Conservation (phyloP, 2,888 invertebrate species). For the Megastigmus dorsalis region DNA sequence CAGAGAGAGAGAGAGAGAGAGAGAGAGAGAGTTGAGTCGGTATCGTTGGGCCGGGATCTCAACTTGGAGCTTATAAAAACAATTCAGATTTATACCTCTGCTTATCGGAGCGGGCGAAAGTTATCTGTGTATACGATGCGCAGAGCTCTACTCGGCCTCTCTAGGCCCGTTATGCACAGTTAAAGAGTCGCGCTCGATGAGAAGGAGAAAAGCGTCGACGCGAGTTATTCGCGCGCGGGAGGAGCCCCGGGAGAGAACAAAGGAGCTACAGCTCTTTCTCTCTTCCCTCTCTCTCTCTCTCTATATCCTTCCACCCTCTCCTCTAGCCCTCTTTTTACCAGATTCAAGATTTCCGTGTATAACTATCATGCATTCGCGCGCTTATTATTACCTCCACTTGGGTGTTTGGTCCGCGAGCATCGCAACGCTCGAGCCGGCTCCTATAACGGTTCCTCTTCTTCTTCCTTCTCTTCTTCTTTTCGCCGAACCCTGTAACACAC, state of each 20-base stretch:
- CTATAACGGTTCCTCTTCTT: conserved; percentile 11
- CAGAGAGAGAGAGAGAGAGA: no score
- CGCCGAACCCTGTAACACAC: not conserved
- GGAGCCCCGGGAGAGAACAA: conserved; percentile 2
- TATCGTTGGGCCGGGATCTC: conserved; percentile 22
- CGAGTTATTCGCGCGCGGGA: not conserved
- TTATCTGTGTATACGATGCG: conserved; percentile 64
- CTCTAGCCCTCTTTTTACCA: conserved; percentile 23
- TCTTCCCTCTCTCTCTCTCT: not conserved
- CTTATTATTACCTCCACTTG: not conserved
- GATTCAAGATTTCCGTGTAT: conserved; percentile 44
- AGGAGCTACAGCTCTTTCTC: not conserved
- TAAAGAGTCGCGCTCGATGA: conserved; percentile 4
- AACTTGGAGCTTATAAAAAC: conserved; percentile 67
- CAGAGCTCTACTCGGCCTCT: no score
- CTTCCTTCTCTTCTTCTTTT: not conserved
- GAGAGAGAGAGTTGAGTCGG: no score
- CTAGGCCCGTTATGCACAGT: conserved; percentile 53
- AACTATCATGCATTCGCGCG: conserved; percentile 14
- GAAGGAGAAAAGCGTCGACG: not conserved
- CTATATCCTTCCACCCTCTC: not conserved
- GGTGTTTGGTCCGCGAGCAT: conserved; percentile 1
- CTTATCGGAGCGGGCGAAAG: conserved; percentile 64
- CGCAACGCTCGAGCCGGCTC: no score
- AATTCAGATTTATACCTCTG: conserved; percentile 70